A percentile compares a stretch with the other conserved stretches of the same genome.
Conservation (phyloP, 2,113 vertebrate species). For the Eudorcas thomsonii region DNA sequence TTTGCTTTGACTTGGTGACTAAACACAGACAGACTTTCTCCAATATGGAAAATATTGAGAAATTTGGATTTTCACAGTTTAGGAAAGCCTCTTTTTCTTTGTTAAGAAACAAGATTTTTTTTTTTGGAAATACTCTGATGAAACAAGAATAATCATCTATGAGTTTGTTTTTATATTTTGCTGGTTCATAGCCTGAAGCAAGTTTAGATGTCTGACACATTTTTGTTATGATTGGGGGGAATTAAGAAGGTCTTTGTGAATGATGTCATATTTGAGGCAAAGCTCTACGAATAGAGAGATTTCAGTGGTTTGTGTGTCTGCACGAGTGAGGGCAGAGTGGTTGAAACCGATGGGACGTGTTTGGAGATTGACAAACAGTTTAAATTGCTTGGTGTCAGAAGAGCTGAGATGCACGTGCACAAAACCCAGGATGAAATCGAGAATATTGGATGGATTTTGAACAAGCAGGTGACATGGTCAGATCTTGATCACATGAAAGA, state of each 20-base stretch:
- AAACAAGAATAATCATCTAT: neutral
- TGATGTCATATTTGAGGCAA: neutral
- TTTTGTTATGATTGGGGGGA: neutral
- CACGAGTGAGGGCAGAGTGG: neutral
- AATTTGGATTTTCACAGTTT: slow-evolving; percentile 27
- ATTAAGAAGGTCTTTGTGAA: neutral
- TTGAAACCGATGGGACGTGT: neutral
- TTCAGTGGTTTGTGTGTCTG: neutral
- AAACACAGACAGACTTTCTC: neutral
- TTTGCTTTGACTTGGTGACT: neutral
- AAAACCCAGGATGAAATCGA: neutral
- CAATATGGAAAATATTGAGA: neutral
- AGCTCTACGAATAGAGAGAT: neutral
- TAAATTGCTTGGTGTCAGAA: neutral
- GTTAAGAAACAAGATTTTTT: neutral
- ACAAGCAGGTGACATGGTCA: neutral
- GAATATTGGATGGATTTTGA: neutral
- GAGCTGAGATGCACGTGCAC: neutral
- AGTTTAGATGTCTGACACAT: neutral
- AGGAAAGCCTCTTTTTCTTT: neutral
- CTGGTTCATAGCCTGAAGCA: neutral
- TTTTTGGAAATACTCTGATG: neutral
- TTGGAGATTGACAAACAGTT: neutral
- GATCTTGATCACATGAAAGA: neutral
- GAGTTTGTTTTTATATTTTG: neutral